These are phyloP conservation scores for Hydropsyche betteni DNA, from an alignment of 2,888 invertebrate species.

Conservation along the genomic window DNA sequence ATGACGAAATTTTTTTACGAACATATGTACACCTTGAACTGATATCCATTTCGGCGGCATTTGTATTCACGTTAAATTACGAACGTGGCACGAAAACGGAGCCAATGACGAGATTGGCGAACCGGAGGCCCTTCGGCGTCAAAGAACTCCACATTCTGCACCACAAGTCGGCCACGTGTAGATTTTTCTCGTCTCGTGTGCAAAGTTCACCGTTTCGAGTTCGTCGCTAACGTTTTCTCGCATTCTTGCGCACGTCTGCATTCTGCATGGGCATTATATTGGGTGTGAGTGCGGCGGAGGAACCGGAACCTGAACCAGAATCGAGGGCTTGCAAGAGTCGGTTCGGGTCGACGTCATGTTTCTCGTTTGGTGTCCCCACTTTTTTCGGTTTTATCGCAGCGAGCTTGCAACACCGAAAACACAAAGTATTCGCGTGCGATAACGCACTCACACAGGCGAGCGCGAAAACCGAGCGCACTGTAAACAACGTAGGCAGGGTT, in stretches of 20 bases:
- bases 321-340: too few species aligned
- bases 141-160: too few species aligned
- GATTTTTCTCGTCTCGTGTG: constrained; percentile 21
- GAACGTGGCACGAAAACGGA: too few species aligned
- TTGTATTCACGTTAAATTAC: too few species aligned
- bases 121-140: too few species aligned
- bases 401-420: constrained; percentile 30
- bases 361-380: constrained; percentile 1
- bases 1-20: constrained; percentile 15
- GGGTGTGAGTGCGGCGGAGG: background rate
- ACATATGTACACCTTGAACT: too few species aligned
- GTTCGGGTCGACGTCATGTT: background rate
- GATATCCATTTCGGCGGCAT: too few species aligned
- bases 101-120: too few species aligned
- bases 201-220: constrained; percentile 24
- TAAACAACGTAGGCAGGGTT: constrained; percentile 36
- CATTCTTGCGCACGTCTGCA: constrained; percentile 12
- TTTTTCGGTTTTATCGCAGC: background rate
- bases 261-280: background rate
- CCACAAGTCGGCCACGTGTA: constrained; percentile 16
- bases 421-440: constrained; percentile 48
- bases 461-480: constrained; percentile 18
- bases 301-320: background rate
- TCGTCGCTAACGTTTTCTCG: background rate
- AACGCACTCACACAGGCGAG: constrained; percentile 43